Evolutionary conservation across 2,113 vertebrate species (phyloP).

Genomic region (Octodon degus): DNA sequence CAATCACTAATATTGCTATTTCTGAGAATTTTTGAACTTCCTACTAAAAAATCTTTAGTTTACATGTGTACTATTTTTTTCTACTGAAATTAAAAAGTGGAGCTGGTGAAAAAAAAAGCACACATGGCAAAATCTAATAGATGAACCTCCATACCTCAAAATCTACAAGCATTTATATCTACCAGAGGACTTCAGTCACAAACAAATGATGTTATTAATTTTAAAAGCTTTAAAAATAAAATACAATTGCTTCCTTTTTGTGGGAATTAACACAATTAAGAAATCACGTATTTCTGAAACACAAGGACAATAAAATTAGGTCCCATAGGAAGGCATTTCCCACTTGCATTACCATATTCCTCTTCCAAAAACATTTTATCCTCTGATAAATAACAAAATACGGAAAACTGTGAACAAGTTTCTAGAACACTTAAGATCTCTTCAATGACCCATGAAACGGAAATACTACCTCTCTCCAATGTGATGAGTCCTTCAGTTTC

Average conservation of each 20-base stretch:
- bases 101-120: background rate
- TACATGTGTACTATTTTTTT: background rate
- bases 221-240: background rate
- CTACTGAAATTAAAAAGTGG: background rate
- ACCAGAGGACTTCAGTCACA: background rate
- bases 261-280: background rate
- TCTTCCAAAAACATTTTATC: background rate
- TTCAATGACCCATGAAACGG: background rate
- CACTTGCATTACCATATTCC: background rate
- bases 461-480: background rate
- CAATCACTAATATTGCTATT: background rate
- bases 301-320: background rate
- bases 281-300: background rate
- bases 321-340: background rate
- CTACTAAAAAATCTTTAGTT: background rate
- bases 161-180: no score
- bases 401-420: background rate
- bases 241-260: background rate
- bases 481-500: background rate
- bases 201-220: background rate
- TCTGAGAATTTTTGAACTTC: background rate
- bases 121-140: background rate
- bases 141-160: background rate
- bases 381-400: background rate
- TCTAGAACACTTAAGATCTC: background rate